Evolutionary conservation across 2,113 vertebrate genomes (phyloP).

Genomic region (Calypte anna): DNA sequence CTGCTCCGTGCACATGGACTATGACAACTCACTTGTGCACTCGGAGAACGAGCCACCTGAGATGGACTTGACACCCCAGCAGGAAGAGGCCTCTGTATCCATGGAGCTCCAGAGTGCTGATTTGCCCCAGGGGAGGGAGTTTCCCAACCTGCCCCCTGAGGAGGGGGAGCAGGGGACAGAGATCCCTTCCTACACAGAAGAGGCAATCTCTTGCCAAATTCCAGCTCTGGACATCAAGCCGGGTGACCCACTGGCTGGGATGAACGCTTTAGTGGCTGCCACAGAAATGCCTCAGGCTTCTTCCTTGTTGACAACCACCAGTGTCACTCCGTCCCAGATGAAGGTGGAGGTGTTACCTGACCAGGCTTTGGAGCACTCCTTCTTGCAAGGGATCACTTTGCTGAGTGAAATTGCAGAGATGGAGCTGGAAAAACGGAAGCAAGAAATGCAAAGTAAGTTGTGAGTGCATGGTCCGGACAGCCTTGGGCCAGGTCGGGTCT

Average conservation of each 20-base stretch:
- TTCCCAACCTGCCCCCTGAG: constrained; percentile 39
- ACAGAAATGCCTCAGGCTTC: constrained; percentile 88
- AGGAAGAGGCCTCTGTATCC: constrained; percentile 65
- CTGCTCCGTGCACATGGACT: constrained; percentile 67
- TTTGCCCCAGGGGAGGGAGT: constrained; percentile 22
- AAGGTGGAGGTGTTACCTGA: constrained; percentile 65
- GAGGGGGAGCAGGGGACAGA: constrained; percentile 29
- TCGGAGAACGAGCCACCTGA: neutral
- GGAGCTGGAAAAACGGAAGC: constrained; percentile 85
- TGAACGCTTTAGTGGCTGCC: constrained; percentile 89
- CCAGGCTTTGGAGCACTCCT: constrained; percentile 75
- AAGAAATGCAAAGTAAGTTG: constrained; percentile 77
- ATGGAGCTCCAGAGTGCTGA: constrained; percentile 49
- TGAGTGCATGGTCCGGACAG: neutral
- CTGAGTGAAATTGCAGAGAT: constrained; percentile 92
- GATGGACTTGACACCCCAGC: constrained; percentile 69
- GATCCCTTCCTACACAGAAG: constrained; percentile 49
- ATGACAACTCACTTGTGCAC: constrained; percentile 20
- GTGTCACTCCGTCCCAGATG: constrained; percentile 24
- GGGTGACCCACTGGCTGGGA: constrained; percentile 91
- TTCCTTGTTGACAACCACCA: constrained; percentile 62
- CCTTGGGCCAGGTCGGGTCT: neutral
- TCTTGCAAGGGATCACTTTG: constrained; percentile 92
- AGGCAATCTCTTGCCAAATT: constrained; percentile 51
- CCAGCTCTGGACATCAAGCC: constrained; percentile 66